Evolutionary conservation across 2,797 vertebrate genomes (phyloP).

Genomic region (Pantherophis vulpinus): DNA sequence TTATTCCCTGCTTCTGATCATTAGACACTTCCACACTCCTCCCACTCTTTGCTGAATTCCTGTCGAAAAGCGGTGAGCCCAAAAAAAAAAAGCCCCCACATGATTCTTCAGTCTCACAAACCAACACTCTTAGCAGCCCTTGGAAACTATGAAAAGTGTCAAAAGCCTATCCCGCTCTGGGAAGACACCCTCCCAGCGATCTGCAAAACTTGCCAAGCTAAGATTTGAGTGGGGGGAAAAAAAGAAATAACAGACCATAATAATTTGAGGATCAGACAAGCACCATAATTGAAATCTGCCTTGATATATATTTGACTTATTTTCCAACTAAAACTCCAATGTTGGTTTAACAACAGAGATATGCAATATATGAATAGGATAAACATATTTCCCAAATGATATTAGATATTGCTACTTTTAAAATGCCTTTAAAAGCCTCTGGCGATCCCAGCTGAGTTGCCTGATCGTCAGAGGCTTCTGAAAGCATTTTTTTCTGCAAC

Average conservation of each 20-base stretch:
- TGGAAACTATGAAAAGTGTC: neutral
- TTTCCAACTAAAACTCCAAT: neutral
- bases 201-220: neutral
- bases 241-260: neutral
- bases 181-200: neutral
- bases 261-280: neutral
- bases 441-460: too few species aligned
- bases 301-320: neutral
- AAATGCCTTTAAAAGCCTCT: too few species aligned
- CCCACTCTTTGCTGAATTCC: constrained; percentile 9
- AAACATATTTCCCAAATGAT: neutral
- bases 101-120: neutral
- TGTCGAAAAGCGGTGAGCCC: neutral
- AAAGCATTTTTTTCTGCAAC: too few species aligned
- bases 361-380: neutral
- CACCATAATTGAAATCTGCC: neutral
- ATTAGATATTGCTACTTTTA: too few species aligned
- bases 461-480: too few species aligned
- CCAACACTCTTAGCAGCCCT: neutral
- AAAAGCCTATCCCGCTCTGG: neutral
- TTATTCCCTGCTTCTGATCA: neutral
- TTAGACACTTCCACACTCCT: neutral
- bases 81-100: neutral
- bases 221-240: neutral
- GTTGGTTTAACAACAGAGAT: neutral